Conservation (phyloP, 2,888 invertebrate genomes). For the Pristionchus exspectatus region DNA sequence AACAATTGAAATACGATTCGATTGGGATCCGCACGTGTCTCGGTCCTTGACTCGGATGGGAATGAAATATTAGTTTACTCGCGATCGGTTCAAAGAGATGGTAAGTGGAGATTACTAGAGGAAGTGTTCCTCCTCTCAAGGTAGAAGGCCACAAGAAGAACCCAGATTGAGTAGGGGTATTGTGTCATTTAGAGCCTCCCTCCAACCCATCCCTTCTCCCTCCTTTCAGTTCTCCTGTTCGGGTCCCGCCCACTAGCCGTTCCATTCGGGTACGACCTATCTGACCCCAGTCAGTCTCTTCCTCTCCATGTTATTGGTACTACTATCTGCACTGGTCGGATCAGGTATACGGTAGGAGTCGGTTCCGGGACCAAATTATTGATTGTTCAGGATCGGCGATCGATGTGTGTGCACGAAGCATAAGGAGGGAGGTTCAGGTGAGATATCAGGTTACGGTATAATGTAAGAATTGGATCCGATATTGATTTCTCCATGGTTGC, state of each 20-base stretch:
- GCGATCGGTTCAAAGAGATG: not conserved
- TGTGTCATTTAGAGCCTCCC: conserved; percentile 40
- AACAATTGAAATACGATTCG: not conserved
- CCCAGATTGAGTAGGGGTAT: not conserved
- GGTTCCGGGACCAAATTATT: too few relatives aligned
- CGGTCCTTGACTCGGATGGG: not conserved
- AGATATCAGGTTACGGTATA: not conserved
- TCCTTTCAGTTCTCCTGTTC: not conserved
- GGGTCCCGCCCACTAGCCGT: not conserved
- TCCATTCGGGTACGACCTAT: not conserved
- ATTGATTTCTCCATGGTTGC: not conserved
- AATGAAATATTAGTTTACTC: not conserved
- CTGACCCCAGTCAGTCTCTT: not conserved
- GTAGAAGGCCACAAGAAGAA: not conserved
- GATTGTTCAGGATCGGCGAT: conserved; percentile 1
- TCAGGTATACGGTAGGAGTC: conserved; percentile 32
- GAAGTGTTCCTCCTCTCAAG: not conserved
- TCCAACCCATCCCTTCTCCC: not conserved
- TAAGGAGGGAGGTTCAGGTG: conserved; percentile 30
- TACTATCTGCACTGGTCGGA: not conserved
- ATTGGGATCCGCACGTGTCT: not conserved
- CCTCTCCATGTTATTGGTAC: conserved; percentile 33
- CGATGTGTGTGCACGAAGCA: conserved; percentile 18
- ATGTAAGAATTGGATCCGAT: not conserved
- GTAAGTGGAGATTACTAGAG: not conserved